These are phyloP conservation scores for Streptopelia turtur DNA, from an alignment of 2,797 vertebrate species.

Conservation along the genomic window DNA sequence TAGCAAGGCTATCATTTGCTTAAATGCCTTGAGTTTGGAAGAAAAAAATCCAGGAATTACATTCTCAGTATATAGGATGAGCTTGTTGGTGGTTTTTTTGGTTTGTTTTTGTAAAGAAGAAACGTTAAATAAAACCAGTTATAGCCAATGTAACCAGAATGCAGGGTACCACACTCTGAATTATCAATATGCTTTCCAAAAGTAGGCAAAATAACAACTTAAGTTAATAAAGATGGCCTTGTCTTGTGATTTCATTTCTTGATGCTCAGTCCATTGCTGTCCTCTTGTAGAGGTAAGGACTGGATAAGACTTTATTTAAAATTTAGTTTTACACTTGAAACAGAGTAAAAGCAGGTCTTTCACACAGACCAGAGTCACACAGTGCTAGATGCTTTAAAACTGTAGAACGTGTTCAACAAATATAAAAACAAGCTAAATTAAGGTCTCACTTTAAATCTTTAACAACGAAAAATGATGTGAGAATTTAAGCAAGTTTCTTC, in stretches of 20 bases:
- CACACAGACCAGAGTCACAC: background rate
- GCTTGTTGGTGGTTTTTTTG: background rate
- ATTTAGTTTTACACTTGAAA: background rate
- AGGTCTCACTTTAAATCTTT: background rate
- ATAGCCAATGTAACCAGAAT: background rate
- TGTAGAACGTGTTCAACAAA: background rate
- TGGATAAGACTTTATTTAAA: background rate
- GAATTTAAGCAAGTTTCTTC: background rate
- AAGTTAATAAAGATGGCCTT: background rate
- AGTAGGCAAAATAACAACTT: background rate
- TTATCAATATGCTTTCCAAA: background rate
- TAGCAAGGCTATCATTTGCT: background rate
- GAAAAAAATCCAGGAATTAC: background rate
- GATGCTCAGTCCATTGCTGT: background rate
- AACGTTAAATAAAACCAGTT: background rate
- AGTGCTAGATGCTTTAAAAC: background rate
- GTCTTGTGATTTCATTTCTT: background rate
- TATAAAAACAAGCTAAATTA: background rate
- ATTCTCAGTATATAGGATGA: background rate
- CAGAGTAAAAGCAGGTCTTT: background rate
- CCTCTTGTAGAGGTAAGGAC: background rate
- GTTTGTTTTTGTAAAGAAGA: background rate
- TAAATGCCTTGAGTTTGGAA: background rate
- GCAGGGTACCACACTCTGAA: background rate
- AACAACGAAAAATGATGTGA: background rate